Evolutionary conservation across 1,140 invertebrate genomes (phyloP).

Genomic region (Bombus sibiricus): DNA sequence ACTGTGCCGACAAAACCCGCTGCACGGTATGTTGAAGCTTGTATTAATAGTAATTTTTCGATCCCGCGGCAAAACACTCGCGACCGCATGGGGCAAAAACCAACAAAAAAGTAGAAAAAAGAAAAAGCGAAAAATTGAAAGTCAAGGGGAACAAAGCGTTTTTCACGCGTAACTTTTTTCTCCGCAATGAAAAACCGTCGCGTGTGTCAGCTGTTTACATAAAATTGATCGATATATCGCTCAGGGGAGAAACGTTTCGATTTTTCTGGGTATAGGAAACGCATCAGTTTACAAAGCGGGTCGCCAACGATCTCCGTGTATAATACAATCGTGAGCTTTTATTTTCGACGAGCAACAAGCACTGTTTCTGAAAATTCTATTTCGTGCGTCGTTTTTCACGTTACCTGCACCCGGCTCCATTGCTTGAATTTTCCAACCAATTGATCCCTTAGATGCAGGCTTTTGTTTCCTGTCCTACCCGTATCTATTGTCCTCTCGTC

Average conservation of each 20-base stretch:
- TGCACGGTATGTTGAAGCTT: background rate
- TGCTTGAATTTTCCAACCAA: constrained; percentile 29
- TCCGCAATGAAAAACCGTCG: background rate
- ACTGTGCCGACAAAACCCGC: background rate
- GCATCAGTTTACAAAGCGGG: constrained; percentile 9
- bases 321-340: background rate
- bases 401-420: background rate
- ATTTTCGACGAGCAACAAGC: constrained; percentile 25
- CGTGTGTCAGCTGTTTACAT: background rate
- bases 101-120: background rate
- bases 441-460: constrained; percentile 5
- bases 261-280: background rate
- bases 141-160: background rate
- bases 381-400: constrained; percentile 14
- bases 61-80: background rate
- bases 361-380: constrained; percentile 14
- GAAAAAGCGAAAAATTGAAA: background rate
- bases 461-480: background rate
- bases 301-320: background rate
- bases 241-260: background rate
- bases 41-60: constrained; percentile 5
- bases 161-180: background rate
- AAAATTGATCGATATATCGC: constrained; percentile 26
- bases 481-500: background rate
- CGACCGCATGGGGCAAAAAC: background rate